These are phyloP conservation scores for Drosophila serrata DNA, from an alignment of 1,140 invertebrate species.

Conservation along the genomic window DNA sequence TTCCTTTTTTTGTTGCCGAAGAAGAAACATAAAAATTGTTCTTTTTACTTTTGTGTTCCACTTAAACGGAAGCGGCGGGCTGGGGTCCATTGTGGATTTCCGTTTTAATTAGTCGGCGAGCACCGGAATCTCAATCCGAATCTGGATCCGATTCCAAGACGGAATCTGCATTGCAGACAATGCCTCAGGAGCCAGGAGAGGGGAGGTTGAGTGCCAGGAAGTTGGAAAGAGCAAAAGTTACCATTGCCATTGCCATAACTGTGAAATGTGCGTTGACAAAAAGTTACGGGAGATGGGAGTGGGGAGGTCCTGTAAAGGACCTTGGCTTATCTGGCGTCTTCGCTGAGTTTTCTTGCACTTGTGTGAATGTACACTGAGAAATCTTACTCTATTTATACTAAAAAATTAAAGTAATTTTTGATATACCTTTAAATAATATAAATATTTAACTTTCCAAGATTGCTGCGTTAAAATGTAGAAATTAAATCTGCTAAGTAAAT, in stretches of 20 bases:
- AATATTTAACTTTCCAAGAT: not conserved
- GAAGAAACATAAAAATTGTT: constrained; percentile 62
- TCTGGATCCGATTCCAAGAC: constrained; percentile 61
- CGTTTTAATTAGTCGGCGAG: constrained; percentile 81
- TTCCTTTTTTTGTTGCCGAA: constrained; percentile 29
- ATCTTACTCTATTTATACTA: too few species aligned
- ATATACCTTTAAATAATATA: not conserved
- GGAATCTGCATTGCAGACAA: constrained; percentile 65
- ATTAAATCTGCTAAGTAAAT: too few species aligned
- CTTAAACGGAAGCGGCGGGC: constrained; percentile 66
- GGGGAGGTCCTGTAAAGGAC: constrained; percentile 24
- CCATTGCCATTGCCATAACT: constrained; percentile 76
- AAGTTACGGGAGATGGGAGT: constrained; percentile 43
- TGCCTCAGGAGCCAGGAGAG: constrained; percentile 22
- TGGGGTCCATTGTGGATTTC: constrained; percentile 77
- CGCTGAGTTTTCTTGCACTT: constrained; percentile 46
- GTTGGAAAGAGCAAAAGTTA: constrained; percentile 69
- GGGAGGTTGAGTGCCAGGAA: constrained; percentile 2
- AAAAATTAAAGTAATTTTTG: not conserved
- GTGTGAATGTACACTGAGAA: not conserved
- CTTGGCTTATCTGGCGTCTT: constrained; percentile 65
- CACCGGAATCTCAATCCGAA: constrained; percentile 67
- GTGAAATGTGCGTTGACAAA: constrained; percentile 81
- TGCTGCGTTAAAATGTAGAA: not conserved
- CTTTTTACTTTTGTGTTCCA: constrained; percentile 76